Base-by-base conservation (phyloP, 2,113 vertebrate genomes). In the Datnioides undecimradiatus region DNA sequence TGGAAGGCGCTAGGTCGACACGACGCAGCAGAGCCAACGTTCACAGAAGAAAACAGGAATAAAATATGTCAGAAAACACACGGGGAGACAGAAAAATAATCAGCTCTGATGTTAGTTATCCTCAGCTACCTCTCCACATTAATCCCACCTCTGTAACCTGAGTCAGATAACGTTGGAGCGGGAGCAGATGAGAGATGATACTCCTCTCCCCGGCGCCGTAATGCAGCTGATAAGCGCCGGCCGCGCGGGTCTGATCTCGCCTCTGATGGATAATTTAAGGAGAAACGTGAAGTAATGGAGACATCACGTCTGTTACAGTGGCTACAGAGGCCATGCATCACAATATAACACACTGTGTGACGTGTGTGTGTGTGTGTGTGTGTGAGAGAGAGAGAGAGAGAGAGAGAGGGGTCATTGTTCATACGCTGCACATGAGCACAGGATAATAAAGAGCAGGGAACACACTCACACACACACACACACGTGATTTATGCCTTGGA, bases 271-370 rank as follows among this genome's bases (percentile, higher is more conserved):
- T 48, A 36, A 72, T 38, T 63, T 9, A 46, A 62, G 45, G 45
- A 66, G 60, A 52, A 70, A 60, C 2, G 7, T 14, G 2, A 55
- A 78, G 73, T 71, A 68, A 87, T 83, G 29, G 45, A 79, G 80
- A 73, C 14, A 54, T 80, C 51, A 45, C 34, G 41, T 29, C 40
- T 74, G 58, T 69, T 64, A 51, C 66, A 64, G 66, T 34, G 46
- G 60, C 67, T 69, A 58, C 38, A 34, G 49, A 57, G 70, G 73
- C 13, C 55, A 76, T 86, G 25, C 45, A 84, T 86, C 81, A 84
- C 57, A 25, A 17, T 25, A 27, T 59, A 73, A 79, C 48, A 17
- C 34, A 62, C 58, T 52, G 21, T 3, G 17, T 76, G 79, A 74
- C 48, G 2, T 27, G 62, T 45, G 71, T 82, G 75, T 75, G 46